phyloP scores from a whole-genome alignment of 2,888 invertebrate genomes.

The Heliothis peltigera region DNA sequence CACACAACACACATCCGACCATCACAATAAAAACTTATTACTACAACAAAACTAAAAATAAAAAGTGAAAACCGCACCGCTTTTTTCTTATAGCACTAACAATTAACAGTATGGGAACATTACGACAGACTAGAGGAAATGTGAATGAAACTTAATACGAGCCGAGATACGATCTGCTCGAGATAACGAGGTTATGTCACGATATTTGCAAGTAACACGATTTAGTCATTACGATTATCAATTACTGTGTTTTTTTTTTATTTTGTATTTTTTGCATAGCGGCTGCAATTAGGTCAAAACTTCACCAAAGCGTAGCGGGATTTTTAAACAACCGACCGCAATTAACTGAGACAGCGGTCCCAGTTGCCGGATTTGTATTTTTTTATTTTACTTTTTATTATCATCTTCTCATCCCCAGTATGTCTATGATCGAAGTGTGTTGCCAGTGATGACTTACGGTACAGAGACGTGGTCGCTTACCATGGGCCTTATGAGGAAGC shows the following conservation, averaged over 20 bases:
- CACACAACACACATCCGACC: constrained; percentile 9
- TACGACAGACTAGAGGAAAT: constrained; percentile 78
- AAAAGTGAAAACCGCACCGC: constrained; percentile 57
- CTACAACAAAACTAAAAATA: constrained; percentile 1
- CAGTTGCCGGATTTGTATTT: too few species aligned
- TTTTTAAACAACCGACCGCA: too few species aligned
- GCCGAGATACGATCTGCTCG: constrained; percentile 54
- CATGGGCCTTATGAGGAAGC: too few species aligned
- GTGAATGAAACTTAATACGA: constrained; percentile 79
- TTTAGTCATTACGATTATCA: constrained; percentile 55
- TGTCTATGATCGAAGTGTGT: too few species aligned
- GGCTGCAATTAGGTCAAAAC: constrained; percentile 4
- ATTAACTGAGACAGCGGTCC: too few species aligned
- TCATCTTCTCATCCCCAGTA: too few species aligned
- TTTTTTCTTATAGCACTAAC: constrained; percentile 43
- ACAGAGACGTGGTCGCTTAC: too few species aligned
- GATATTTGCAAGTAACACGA: constrained; percentile 47
- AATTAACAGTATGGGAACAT: constrained; percentile 75
- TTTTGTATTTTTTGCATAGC: constrained; percentile 10
- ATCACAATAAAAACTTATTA: constrained; percentile 31
- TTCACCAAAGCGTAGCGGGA: too few species aligned
- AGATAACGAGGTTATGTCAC: constrained; percentile 60
- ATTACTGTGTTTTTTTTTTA: constrained; percentile 18
- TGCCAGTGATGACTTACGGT: too few species aligned
- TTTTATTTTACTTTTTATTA: too few species aligned